Conservation (phyloP, 1,140 invertebrate genomes). For the honey bee (Apis mellifera) region DNA sequence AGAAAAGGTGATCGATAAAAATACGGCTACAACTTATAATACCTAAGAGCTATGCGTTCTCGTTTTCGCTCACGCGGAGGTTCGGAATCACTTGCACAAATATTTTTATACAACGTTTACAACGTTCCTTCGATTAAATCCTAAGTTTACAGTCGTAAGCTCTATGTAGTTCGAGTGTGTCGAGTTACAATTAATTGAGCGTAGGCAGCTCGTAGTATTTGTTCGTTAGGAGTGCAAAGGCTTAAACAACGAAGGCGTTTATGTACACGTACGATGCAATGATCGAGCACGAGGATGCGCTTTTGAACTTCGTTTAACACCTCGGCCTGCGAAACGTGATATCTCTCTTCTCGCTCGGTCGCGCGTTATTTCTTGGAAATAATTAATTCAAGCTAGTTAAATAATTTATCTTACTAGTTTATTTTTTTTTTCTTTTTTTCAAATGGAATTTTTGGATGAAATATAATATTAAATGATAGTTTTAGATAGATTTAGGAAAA, state of each 20-base stretch:
- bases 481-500: background rate
- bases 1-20: background rate
- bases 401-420: no score
- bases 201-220: constrained; percentile 45
- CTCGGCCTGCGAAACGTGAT: constrained; percentile 3
- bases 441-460: background rate
- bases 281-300: constrained; percentile 10
- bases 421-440: no score
- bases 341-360: background rate
- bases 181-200: constrained; percentile 50
- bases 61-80: background rate
- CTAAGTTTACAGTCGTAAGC: constrained; percentile 20
- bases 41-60: background rate
- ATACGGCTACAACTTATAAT: background rate
- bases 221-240: constrained; percentile 47
- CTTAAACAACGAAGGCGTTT: constrained; percentile 48
- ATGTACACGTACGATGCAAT: constrained; percentile 22
- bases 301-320: background rate
- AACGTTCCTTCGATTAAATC: background rate
- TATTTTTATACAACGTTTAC: no score
- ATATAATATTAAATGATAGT: background rate
- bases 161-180: constrained; percentile 20
- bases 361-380: background rate
- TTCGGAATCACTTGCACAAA: constrained; percentile 21
- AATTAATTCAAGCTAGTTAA: no score